phyloP scores from a whole-genome alignment of 2,113 vertebrate species.

The Petrocephalus microphthalmus region DNA sequence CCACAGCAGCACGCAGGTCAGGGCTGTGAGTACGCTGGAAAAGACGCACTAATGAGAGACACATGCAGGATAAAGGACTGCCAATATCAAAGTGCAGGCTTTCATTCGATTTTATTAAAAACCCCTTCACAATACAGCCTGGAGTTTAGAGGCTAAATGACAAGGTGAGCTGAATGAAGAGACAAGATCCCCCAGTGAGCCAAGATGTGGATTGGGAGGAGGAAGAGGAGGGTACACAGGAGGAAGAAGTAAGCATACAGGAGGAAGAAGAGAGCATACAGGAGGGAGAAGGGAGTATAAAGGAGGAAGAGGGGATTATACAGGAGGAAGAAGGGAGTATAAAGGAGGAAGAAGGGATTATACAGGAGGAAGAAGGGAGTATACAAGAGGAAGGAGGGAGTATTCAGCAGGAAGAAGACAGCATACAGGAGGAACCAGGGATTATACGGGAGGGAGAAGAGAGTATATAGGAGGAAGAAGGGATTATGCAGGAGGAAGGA shows the following conservation, averaged over 20 bases:
- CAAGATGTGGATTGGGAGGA: neutral
- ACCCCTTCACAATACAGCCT: conserved; percentile 43
- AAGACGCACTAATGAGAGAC: neutral
- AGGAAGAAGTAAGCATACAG: no score
- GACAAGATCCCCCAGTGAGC: neutral
- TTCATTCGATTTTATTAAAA: conserved; percentile 51
- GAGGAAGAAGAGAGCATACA: no score
- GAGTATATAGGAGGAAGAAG: neutral
- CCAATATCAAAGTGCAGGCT: conserved; percentile 27
- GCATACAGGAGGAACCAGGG: neutral
- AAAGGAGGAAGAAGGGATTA: neutral
- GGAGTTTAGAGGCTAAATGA: conserved; percentile 31
- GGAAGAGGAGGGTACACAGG: neutral
- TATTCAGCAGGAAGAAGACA: neutral
- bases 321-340: neutral
- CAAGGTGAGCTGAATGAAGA: conserved; percentile 25
- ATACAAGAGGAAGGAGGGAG: neutral
- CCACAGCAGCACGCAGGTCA: neutral
- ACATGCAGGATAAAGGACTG: neutral
- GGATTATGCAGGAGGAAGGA: neutral
- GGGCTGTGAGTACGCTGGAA: neutral
- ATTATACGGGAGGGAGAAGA: neutral
- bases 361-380: neutral
- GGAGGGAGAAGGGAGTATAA: no score
- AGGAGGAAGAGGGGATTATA: neutral